phyloP scores from a whole-genome alignment of 2,113 vertebrate species.

The Passerina amoena region DNA sequence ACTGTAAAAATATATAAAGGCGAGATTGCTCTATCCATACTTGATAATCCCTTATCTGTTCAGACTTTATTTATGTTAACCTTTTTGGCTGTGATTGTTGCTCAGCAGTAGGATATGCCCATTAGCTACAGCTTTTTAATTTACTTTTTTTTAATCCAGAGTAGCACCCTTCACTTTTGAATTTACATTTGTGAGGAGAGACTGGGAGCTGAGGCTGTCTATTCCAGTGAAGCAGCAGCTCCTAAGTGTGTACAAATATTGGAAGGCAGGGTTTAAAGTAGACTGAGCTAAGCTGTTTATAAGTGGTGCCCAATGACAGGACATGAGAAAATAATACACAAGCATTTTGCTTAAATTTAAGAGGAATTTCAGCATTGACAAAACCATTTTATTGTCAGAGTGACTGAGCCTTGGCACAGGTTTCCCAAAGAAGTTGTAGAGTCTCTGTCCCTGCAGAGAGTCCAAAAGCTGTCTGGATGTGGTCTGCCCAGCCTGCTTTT shows the following conservation, averaged over 20 bases:
- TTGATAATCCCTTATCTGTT: not conserved
- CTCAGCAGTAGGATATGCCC: not conserved
- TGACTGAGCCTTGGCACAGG: not conserved
- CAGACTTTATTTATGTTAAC: not conserved
- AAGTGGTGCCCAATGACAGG: not conserved
- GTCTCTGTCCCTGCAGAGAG: not conserved
- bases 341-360: not conserved
- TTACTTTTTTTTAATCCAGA: not conserved
- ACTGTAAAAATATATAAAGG: not conserved
- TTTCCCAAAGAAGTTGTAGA: not conserved
- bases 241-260: not conserved
- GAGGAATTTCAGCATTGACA: not conserved
- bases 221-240: not conserved
- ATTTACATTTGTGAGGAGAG: not conserved
- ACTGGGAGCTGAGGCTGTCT: not conserved
- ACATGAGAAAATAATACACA: not conserved
- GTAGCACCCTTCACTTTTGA: not conserved
- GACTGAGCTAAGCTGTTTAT: not conserved
- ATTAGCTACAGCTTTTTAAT: not conserved
- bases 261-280: not conserved
- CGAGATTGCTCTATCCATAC: not conserved
- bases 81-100: not conserved
- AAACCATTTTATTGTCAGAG: not conserved
- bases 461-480: not conserved
- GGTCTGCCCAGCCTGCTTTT: not conserved